Evolutionary conservation across 2,797 vertebrate species (phyloP).

Genomic region (Huso huso): DNA sequence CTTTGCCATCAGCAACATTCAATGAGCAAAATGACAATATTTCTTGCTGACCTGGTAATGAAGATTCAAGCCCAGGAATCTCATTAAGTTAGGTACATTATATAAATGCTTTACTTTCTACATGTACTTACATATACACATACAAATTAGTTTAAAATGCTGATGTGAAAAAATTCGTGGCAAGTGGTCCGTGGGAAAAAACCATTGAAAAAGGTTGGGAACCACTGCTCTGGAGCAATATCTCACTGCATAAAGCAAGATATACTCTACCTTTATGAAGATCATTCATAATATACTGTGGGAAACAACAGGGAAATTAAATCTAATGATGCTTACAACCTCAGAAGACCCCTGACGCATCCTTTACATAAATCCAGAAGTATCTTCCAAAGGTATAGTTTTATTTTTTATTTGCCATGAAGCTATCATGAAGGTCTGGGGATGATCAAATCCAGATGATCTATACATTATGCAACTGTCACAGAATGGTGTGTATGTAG

Average conservation of each 20-base stretch:
- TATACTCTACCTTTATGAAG: background rate
- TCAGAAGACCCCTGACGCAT: constrained; percentile 29
- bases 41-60: too few relatives aligned
- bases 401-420: constrained; percentile 45
- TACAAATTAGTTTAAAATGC: too few relatives aligned
- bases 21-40: too few relatives aligned
- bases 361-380: constrained; percentile 30
- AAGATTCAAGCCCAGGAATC: too few relatives aligned
- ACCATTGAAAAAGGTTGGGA: too few relatives aligned
- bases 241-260: background rate
- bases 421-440: constrained; percentile 16
- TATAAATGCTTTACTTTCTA: too few relatives aligned
- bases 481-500: constrained; percentile 3
- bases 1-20: too few relatives aligned
- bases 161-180: too few relatives aligned
- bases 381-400: constrained; percentile 24
- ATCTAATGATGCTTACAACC: constrained; percentile 50
- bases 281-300: background rate
- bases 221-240: too few relatives aligned
- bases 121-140: too few relatives aligned
- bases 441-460: constrained; percentile 24
- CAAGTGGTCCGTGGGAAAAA: too few relatives aligned
- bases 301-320: constrained; percentile 48
- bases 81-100: too few relatives aligned
- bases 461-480: background rate